Evolutionary conservation across 2,888 invertebrate species (phyloP), one percentile per base, ranked within the genome.

Genomic region (Apodemia zela): DNA sequence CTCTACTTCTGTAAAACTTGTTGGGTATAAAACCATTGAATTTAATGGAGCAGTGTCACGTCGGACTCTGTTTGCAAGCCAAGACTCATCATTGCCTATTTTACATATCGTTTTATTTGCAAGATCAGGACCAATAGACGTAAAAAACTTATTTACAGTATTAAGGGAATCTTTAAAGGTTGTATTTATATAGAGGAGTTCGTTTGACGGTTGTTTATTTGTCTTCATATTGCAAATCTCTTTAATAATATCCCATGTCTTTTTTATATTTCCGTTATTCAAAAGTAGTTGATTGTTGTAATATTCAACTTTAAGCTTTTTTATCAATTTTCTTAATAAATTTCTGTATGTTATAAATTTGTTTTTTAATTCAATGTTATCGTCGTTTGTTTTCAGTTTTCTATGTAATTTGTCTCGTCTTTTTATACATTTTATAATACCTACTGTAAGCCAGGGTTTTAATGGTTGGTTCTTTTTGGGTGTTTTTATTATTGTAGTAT

Each of bases 391-490:
- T 61, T 61, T 49, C 21, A 61, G 29, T 61, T 47, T 61, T 47
- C 13, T 45, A 13, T 61, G 49, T n/a, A 61, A 10, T 15, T 60
- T 61, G n/a, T 47, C 17, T 21, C 61, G 29, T 47, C 25, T 61
- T 47, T 47, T 61, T 15, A 61, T 61, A 13, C 47, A 29, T 61
- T 49, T 61, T 49, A 61, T 42, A 45, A 60, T 60, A 11, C 60
- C 60, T 8, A 45, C 11, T 10, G 60, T 60, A 38, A 60, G n/a
- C 61, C 45, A 60, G 49, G 49, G 49, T 49, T 18, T 49, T 18
- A 49, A 18, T 18, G 49, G 49, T 49, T 18, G 49, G 10, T 49
- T 49, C 18, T 3, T 7, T 49, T 49, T 49, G 3, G 49, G 8
- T 6, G 4, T 49, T 49, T 18, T 18, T 18, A 11, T 49, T 49